These are phyloP conservation scores for Apostichopus parvimensis DNA, from an alignment of 35 echinoderm and acorn worm species.

Conservation along the genomic window DNA sequence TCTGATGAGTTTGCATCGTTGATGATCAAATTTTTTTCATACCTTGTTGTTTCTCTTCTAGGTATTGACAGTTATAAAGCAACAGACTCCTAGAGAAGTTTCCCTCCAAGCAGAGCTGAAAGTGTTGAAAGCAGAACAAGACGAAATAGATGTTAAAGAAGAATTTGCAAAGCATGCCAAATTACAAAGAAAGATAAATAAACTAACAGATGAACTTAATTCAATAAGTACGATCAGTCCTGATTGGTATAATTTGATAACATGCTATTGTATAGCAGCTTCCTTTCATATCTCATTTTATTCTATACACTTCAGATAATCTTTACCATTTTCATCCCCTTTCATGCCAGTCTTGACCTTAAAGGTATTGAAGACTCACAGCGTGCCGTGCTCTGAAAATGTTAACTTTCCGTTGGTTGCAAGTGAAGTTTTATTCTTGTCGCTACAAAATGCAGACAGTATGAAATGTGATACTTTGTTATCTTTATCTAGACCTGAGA, in stretches of 20 bases:
- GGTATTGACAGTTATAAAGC: not conserved
- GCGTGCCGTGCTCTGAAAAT: too few relatives aligned
- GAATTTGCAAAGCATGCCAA: constrained; percentile 83
- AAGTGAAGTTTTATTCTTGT: too few relatives aligned
- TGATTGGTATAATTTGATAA: not conserved
- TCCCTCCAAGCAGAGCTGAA: constrained; percentile 51
- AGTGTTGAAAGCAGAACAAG: constrained; percentile 55
- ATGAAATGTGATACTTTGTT: too few relatives aligned
- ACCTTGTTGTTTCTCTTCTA: not conserved
- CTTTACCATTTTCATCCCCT: not conserved
- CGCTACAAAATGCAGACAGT: too few relatives aligned
- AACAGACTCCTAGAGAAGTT: constrained; percentile 32
- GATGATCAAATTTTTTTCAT: not conserved
- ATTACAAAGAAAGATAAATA: constrained; percentile 75
- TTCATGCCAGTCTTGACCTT: too few relatives aligned
- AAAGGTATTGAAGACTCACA: too few relatives aligned
- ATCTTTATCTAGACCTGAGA: too few relatives aligned
- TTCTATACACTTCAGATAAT: not conserved
- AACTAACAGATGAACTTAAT: constrained; percentile 66
- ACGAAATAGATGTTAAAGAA: constrained; percentile 69
- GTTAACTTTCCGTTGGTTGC: too few relatives aligned
- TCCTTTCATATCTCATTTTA: not conserved
- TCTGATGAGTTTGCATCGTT: not conserved
- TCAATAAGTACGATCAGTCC: constrained; percentile 50
- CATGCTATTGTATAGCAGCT: not conserved